Evolutionary conservation across 2,113 vertebrate genomes (phyloP).

Genomic region (Todiramphus saurophagus): DNA sequence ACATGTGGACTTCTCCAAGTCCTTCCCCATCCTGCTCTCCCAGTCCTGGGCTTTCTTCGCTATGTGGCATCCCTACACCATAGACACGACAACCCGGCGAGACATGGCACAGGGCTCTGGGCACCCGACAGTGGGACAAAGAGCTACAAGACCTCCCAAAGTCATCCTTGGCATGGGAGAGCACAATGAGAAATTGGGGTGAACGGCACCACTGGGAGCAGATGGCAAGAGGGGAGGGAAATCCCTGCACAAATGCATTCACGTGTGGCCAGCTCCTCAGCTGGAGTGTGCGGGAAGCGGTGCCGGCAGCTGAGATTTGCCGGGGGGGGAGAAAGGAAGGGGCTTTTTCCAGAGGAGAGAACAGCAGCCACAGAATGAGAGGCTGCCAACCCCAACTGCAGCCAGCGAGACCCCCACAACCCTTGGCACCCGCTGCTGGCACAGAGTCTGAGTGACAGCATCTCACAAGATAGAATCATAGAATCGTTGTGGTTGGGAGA

Average conservation of each 20-base stretch:
- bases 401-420: not conserved
- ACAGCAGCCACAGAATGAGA: not conserved
- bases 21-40: not conserved
- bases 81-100: fast-evolving
- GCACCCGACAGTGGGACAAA: fast-evolving
- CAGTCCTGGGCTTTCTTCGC: not conserved
- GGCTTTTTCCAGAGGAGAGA: not conserved
- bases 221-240: not conserved
- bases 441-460: fast-evolving
- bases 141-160: not conserved
- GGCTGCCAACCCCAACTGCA: fast-evolving
- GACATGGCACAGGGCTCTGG: fast-evolving
- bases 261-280: not conserved
- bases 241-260: not conserved
- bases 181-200: not conserved
- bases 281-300: not conserved
- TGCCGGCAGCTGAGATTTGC: not conserved
- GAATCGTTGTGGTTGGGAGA: not conserved
- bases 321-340: not conserved
- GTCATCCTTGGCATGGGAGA: not conserved
- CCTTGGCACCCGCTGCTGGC: not conserved
- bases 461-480: not conserved
- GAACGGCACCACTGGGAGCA: fast-evolving
- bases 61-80: fast-evolving
- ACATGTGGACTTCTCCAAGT: fast-evolving